Base-by-base conservation (phyloP, 2,888 invertebrate genomes). In the Baronia brevicornis region DNA sequence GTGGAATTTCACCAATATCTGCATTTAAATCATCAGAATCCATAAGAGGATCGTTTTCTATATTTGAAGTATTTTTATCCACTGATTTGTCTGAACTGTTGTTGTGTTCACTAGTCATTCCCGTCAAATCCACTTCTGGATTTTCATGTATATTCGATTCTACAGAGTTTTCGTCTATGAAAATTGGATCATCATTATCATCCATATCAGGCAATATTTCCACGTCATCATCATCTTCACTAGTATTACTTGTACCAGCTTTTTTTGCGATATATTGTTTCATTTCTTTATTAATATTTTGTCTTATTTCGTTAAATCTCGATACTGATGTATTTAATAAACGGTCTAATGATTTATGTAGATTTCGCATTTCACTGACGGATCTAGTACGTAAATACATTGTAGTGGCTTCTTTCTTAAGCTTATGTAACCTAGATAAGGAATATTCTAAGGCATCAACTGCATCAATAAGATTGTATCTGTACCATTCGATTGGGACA, bases 361-460 rank as follows among this genome's bases (percentile, higher is more conserved):
- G 64, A 32, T 60, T 69, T 19, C 84, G 79, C 58, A 88, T 80
- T 56, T 86, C 86, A 36, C 69, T 64, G 0, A 86, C 55, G 13
- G 74, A 71, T 20, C 79, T 66, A 4, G 84, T 79, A 24, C 84
- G 72, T 21, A 85, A 63, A 49, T 78, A 80, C 33, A 77, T 48
- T 1, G 78, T 68, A 3, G 72, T 70, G 1, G 79, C 63, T 41
- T 77, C 82, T 44, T 78, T 82, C 38, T 86, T 87, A 18, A 88
- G 54, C 44, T 80, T 80, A 15, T 80, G 66, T 26, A 88, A 60
- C 18, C 86, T 77, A 8, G 78, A 64, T 10, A 87, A 62, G 3
- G 88, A 75, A 57, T 87, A 88, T 39, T 87, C 85, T 29, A 88
- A 71, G 13, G 88, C 80, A 39, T 87, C 85, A 13, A 86, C 77